Evolutionary conservation across 2,888 invertebrate species (phyloP).

Genomic region (Scaptomyza flava): DNA sequence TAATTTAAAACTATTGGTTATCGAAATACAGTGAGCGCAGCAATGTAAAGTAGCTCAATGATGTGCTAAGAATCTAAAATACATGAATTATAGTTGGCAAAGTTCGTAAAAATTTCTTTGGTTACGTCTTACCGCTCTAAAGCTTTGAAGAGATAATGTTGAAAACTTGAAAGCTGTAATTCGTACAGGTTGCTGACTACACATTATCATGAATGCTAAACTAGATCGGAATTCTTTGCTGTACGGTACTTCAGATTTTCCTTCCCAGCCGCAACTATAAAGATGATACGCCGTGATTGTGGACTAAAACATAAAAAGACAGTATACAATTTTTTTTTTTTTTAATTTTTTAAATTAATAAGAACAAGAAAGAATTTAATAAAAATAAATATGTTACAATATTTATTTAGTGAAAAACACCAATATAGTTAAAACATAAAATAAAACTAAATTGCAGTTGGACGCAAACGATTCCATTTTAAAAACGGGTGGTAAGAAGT

Average conservation of each 20-base stretch:
- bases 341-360: no score
- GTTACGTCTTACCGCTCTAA: conserved; percentile 72
- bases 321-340: no score
- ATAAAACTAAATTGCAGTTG: no score
- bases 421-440: no score
- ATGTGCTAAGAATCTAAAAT: conserved; percentile 82
- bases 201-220: conserved; percentile 79
- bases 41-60: conserved; percentile 83
- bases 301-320: no score
- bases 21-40: conserved; percentile 79
- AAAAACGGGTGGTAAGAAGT: no score
- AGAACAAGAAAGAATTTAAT: no score
- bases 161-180: conserved; percentile 84
- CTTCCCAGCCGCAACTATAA: conserved; percentile 82
- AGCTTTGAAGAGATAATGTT: conserved; percentile 82
- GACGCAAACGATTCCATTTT: no score
- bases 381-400: no score
- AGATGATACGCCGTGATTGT: conserved; percentile 75
- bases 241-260: conserved; percentile 5
- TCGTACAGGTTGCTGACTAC: conserved; percentile 81
- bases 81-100: conserved; percentile 6
- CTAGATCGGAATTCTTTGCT: conserved; percentile 67
- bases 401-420: no score
- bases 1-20: conserved; percentile 34
- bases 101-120: no score